These are phyloP conservation scores for Drosophila paramelanica DNA, from an alignment of 2,888 invertebrate genomes.

Conservation along the genomic window DNA sequence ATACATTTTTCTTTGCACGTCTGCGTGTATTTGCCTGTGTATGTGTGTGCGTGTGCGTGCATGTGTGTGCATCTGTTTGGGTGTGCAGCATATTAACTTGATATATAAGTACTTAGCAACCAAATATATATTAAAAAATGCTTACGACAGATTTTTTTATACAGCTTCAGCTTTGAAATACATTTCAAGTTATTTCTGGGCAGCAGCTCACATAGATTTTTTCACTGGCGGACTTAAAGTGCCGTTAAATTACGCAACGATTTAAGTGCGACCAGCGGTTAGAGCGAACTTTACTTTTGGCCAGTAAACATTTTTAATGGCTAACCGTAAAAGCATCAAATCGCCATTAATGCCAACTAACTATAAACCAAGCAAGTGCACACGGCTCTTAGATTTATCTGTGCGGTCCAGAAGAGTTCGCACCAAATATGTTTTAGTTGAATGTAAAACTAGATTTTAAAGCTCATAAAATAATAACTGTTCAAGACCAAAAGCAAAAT, in stretches of 20 bases:
- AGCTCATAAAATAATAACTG: slow-evolving; percentile 1
- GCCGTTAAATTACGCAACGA: slow-evolving; percentile 33
- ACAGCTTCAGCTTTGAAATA: slow-evolving; percentile 33
- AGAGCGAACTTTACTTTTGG: slow-evolving; percentile 22
- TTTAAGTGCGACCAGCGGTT: slow-evolving; percentile 29
- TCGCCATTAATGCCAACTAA: slow-evolving; percentile 13
- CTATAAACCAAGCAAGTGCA: slow-evolving; percentile 4
- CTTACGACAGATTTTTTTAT: slow-evolving; percentile 54
- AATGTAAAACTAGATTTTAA: slow-evolving; percentile 8
- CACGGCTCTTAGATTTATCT: neutral
- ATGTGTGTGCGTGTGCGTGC: slow-evolving; percentile 12
- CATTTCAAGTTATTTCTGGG: slow-evolving; percentile 28
- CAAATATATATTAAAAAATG: slow-evolving; percentile 63
- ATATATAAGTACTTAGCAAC: slow-evolving; percentile 65
- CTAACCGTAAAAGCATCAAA: slow-evolving; percentile 2
- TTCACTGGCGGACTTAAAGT: slow-evolving; percentile 25
- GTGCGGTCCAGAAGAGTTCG: neutral
- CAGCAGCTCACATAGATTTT: slow-evolving; percentile 13
- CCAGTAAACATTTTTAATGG: slow-evolving; percentile 22
- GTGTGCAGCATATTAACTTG: slow-evolving; percentile 70
- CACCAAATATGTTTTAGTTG: neutral
- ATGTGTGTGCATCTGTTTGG: slow-evolving; percentile 12
- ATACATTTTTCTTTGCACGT: slow-evolving; percentile 16
- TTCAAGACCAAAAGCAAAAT: neutral
- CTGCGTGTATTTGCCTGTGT: slow-evolving; percentile 11